A percentile compares a stretch with the other conserved stretches of the same genome.
These are phyloP conservation scores for Keiferia lycopersicella DNA, from an alignment of 2,888 invertebrate genomes.

Conservation along the genomic window DNA sequence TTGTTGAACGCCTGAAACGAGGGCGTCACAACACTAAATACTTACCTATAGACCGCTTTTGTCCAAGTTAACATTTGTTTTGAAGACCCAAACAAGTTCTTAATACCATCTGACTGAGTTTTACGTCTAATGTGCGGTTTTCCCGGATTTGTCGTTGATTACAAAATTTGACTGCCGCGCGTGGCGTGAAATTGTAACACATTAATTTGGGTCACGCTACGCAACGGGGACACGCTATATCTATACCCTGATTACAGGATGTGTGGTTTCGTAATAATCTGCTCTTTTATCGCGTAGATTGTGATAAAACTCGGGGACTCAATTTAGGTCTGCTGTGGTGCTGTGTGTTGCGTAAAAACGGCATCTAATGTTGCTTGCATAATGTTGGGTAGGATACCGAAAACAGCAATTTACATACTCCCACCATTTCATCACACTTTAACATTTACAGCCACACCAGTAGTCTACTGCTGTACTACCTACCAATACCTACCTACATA, in stretches of 20 bases:
- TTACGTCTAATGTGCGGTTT: not conserved
- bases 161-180: slow-evolving; percentile 23
- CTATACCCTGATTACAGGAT: slow-evolving; percentile 36
- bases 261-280: slow-evolving; percentile 30
- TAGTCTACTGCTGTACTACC: too few relatives aligned
- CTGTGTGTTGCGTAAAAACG: slow-evolving; percentile 9
- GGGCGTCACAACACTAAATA: too few relatives aligned
- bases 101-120: too few relatives aligned
- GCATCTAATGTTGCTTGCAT: not conserved
- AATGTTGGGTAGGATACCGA: too few relatives aligned
- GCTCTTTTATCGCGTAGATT: slow-evolving; percentile 29
- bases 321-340: not conserved
- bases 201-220: slow-evolving; percentile 37
- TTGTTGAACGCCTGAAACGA: not conserved
- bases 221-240: slow-evolving; percentile 26
- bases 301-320: slow-evolving; percentile 18
- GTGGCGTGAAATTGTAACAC: slow-evolving; percentile 27
- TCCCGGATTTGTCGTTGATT: not conserved
- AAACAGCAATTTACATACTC: too few relatives aligned
- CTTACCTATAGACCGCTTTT: not conserved
- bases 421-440: too few relatives aligned
- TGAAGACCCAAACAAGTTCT: not conserved
- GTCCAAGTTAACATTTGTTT: not conserved
- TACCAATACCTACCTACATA: too few relatives aligned
- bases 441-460: too few relatives aligned